Conservation (phyloP, 1,140 invertebrate species). For the Gyrodactylus bullatarudis region DNA sequence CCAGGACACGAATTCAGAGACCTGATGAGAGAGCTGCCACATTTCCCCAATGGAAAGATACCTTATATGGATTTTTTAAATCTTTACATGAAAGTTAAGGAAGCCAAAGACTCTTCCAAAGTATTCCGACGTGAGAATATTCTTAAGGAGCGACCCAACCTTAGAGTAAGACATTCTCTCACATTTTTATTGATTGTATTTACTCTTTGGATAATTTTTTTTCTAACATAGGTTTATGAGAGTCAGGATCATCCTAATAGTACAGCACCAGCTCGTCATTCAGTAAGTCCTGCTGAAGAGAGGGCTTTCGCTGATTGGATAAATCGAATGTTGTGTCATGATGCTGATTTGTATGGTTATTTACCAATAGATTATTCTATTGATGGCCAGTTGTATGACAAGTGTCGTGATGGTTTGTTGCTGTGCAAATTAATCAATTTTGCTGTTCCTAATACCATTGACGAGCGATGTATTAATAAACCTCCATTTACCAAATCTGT, state of each 20-base stretch:
- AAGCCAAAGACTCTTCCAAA: background rate
- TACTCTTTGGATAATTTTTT: background rate
- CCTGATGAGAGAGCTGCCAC: background rate
- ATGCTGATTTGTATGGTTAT: background rate
- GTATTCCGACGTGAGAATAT: background rate
- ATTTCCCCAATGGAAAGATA: background rate
- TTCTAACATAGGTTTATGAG: background rate
- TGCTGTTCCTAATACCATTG: conserved; percentile 86
- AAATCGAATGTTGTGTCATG: background rate
- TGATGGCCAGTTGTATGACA: conserved; percentile 2
- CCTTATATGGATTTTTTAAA: background rate
- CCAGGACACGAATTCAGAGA: conserved; percentile 4
- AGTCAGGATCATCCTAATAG: background rate
- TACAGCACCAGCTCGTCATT: background rate
- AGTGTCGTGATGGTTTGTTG: background rate
- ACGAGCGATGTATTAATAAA: conserved; percentile 87
- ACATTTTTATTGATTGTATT: background rate
- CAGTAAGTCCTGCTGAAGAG: background rate
- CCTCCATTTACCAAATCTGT: background rate
- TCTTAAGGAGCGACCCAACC: background rate
- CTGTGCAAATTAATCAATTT: conserved; percentile 43
- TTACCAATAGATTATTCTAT: background rate
- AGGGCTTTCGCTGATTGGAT: conserved; percentile 3
- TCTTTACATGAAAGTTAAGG: conserved; percentile 4
- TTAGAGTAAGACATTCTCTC: background rate